Percentiles rank a stretch among this genome's conserved stretches.
Conservation (phyloP, 2,888 invertebrate species). For the Rotaria magnacalcarata region DNA sequence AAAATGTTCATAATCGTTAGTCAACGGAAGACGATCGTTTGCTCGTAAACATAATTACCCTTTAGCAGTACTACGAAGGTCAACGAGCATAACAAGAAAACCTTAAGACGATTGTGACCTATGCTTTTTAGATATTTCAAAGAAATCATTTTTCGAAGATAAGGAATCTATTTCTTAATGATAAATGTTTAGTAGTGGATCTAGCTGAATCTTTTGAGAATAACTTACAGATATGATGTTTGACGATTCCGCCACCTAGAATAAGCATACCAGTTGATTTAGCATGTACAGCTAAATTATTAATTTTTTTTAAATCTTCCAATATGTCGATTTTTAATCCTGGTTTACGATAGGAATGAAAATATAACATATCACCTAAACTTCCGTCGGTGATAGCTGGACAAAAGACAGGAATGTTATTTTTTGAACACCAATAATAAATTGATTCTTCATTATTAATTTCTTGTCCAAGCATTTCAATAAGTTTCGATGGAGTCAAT, state of each 20-base stretch:
- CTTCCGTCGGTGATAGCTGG: conserved; percentile 97
- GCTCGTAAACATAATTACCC: no score
- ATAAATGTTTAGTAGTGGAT: no score
- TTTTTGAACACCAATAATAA: conserved; percentile 91
- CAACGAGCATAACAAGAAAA: no score
- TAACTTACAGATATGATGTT: conserved; percentile 79
- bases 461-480: conserved; percentile 76
- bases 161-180: no score
- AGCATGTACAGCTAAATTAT: conserved; percentile 87
- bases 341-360: conserved; percentile 81
- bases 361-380: conserved; percentile 93
- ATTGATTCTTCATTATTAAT: conserved; percentile 85
- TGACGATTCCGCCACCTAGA: conserved; percentile 88
- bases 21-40: no score
- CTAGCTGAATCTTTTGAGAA: no score
- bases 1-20: no score
- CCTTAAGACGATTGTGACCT: no score
- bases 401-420: conserved; percentile 92
- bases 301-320: conserved; percentile 67
- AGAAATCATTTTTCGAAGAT: no score
- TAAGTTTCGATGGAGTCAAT: conserved; percentile 88
- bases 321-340: conserved; percentile 87
- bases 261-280: conserved; percentile 91
- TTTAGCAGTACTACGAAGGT: no score
- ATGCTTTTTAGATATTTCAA: no score